Evolutionary conservation across 1,140 invertebrate genomes (phyloP).

Genomic region (Acromyrmex charruanus): DNA sequence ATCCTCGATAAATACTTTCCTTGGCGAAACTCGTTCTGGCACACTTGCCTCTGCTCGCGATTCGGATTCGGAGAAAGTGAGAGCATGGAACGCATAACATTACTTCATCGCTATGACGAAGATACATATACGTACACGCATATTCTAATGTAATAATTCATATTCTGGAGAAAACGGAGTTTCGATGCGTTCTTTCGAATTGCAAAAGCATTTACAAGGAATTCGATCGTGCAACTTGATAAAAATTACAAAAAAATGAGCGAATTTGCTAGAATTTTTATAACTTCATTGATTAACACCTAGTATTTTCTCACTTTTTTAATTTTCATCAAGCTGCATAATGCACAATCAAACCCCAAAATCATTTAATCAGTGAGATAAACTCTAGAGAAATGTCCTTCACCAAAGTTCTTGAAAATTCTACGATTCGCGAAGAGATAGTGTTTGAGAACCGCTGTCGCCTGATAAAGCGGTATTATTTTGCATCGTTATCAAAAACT

Average conservation of each 20-base stretch:
- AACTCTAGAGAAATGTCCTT: not conserved
- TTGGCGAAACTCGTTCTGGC: constrained; percentile 8
- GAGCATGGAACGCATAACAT: not conserved
- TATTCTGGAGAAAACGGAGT: not conserved
- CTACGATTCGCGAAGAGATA: not conserved
- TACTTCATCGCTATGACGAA: constrained; percentile 25
- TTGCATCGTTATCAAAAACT: constrained; percentile 71
- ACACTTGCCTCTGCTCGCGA: constrained; percentile 1
- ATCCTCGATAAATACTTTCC: constrained; percentile 20
- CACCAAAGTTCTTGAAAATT: not conserved
- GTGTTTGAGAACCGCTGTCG: constrained; percentile 56
- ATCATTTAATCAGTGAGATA: not conserved
- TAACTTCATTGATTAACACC: too few relatives aligned
- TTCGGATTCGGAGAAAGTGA: constrained; percentile 53
- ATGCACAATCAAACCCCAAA: too few relatives aligned
- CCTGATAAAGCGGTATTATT: constrained; percentile 74
- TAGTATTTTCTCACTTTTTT: too few relatives aligned
- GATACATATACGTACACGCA: not conserved
- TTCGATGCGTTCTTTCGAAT: not conserved
- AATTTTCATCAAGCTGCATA: too few relatives aligned
- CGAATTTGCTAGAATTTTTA: too few relatives aligned
- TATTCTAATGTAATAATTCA: not conserved
- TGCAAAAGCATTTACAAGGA: not conserved
- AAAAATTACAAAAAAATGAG: too few relatives aligned
- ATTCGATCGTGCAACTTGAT: too few relatives aligned